Percentiles rank a stretch among this genome's conserved stretches.
These are phyloP conservation scores for Colletes gigas DNA, from an alignment of 1,140 invertebrate species.

Conservation along the genomic window DNA sequence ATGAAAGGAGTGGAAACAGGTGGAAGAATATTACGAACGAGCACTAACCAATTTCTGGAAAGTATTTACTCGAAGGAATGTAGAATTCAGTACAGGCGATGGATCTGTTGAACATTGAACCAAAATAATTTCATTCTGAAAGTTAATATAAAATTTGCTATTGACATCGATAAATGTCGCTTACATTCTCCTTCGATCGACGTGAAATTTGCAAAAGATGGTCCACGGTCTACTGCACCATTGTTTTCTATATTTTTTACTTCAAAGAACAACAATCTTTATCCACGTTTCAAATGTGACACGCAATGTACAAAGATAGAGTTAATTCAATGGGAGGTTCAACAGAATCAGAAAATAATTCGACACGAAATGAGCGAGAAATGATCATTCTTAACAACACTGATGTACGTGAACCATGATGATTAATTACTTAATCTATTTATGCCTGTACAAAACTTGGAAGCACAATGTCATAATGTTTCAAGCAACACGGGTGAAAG, in stretches of 20 bases:
- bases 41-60: constrained; percentile 19
- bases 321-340: no score
- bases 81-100: constrained; percentile 36
- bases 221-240: background rate
- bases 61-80: constrained; percentile 29
- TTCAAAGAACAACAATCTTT: no score
- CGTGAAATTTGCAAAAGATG: background rate
- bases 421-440: no score
- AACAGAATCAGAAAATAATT: no score
- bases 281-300: no score
- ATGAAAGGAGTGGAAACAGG: background rate
- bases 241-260: background rate
- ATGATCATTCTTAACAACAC: no score
- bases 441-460: no score
- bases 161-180: constrained; percentile 15
- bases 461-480: no score
- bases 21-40: background rate
- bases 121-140: background rate
- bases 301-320: no score
- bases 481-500: no score
- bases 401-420: no score
- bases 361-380: no score
- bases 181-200: constrained; percentile 10
- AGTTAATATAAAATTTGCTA: constrained; percentile 16
- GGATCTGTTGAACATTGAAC: constrained; percentile 20